Conservation (phyloP, 2,113 vertebrate species). For the Pelecanus crispus region DNA sequence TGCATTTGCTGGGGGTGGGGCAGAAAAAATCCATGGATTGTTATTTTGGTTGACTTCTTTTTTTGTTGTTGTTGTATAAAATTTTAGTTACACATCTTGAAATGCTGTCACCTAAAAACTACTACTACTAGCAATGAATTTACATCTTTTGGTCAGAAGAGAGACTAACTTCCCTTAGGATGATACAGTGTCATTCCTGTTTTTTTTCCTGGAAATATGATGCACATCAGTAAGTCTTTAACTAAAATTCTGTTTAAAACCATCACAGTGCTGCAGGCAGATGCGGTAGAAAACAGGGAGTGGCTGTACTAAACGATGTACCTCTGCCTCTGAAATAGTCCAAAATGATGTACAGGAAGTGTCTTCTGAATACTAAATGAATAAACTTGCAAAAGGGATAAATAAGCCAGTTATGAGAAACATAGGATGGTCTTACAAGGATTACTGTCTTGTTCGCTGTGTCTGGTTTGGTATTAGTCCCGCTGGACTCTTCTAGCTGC, state of each 20-base stretch:
- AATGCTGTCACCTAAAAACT: neutral
- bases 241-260: neutral
- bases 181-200: neutral
- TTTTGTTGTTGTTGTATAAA: neutral
- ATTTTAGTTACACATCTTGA: neutral
- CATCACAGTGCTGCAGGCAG: neutral
- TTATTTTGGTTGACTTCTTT: neutral
- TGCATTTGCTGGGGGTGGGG: too few species aligned
- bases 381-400: neutral
- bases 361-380: neutral
- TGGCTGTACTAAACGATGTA: accelerated
- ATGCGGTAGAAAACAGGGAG: neutral
- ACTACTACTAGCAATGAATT: neutral
- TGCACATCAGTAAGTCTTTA: neutral
- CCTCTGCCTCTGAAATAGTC: neutral
- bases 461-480: neutral
- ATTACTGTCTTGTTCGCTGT: neutral
- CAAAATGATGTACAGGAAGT: neutral
- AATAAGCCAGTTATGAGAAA: neutral
- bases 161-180: neutral
- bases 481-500: neutral
- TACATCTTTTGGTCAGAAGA: neutral
- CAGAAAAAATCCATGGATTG: too few species aligned
- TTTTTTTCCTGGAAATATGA: neutral
- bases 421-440: neutral